Base-by-base conservation (phyloP, 2,797 vertebrate species). In the Clangula hyemalis region DNA sequence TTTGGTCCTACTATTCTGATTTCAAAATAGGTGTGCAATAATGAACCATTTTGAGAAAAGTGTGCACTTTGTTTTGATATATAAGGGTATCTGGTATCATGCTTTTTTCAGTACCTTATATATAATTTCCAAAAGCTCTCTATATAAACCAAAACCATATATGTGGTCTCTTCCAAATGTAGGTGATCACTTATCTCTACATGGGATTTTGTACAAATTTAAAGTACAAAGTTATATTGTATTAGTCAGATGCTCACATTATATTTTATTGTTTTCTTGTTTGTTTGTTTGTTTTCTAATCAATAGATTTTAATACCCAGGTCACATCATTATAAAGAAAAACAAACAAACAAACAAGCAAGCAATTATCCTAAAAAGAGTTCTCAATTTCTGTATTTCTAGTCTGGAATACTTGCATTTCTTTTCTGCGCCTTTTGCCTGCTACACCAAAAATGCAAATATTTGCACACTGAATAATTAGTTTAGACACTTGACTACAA, bases 141-240 rank as follows among this genome's bases (percentile, higher is more conserved):
- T 88, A 51, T 51, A 43, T 13, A 70, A 70, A 70, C 56, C 30
- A 69, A 92, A 69, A 45, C 6, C 13, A 45, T 22, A 45, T 22
- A 6, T 8, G 70, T 34, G 2, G 8, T 47, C n/a, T 76, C 13
- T 10, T 92, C 28, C 27, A 73, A 74, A 82, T 14, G 11, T 22
- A 45, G 8, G 11, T 0, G 0, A 83, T 58, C n/a, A 43, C 1
- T 0, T 34, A 51, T 15, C 5, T 57, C 25, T 65, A 54, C 5
- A 32, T 7, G 8, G 13, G 21, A 54, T 54, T 66, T 43, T 58
- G 30, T 41, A 45, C 3, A 71, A 58, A 68, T 45, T 39, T 45
- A 21, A 61, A 47, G n/a, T 41, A 58, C 13, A 69, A 9, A 45
- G 47, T 57, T n/a, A 18, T 5, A 16, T 10, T 41, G 4, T 18